phyloP scores from a whole-genome alignment of 1,140 invertebrate genomes.

The Frieseomelitta varia region DNA sequence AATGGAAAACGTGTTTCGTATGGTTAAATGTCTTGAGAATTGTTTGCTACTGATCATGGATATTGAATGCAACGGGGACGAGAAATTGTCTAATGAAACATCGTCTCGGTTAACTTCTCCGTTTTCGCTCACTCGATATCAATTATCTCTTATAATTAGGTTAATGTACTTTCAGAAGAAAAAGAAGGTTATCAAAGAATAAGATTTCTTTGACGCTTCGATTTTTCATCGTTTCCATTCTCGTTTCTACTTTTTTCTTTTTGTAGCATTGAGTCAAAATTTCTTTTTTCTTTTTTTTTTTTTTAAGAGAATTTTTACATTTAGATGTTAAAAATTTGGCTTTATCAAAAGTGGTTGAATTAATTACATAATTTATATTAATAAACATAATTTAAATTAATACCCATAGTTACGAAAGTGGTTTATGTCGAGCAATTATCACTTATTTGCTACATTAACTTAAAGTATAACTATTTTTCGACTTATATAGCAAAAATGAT shows the following conservation, averaged over 20 bases:
- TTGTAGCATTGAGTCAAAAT: background rate
- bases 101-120: slow-evolving; percentile 3
- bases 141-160: slow-evolving; percentile 22
- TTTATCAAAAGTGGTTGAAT: background rate
- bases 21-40: background rate
- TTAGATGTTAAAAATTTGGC: background rate
- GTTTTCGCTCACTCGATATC: background rate
- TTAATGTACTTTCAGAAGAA: slow-evolving; percentile 7
- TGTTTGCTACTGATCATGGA: background rate
- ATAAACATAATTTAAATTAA: background rate
- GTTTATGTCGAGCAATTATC: too few relatives aligned
- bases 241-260: background rate
- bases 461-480: too few relatives aligned
- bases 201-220: background rate
- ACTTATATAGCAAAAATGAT: too few relatives aligned
- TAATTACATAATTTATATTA: background rate
- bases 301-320: background rate
- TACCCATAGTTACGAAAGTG: too few relatives aligned
- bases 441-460: too few relatives aligned
- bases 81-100: background rate
- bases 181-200: background rate
- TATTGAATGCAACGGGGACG: background rate
- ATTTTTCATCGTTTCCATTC: background rate
- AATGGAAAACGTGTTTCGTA: background rate
- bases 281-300: background rate